Percentiles rank a stretch among this genome's conserved stretches.
These are phyloP conservation scores for Pseudomugil gertrudae DNA, from an alignment of 2,797 vertebrate species.

Conservation along the genomic window DNA sequence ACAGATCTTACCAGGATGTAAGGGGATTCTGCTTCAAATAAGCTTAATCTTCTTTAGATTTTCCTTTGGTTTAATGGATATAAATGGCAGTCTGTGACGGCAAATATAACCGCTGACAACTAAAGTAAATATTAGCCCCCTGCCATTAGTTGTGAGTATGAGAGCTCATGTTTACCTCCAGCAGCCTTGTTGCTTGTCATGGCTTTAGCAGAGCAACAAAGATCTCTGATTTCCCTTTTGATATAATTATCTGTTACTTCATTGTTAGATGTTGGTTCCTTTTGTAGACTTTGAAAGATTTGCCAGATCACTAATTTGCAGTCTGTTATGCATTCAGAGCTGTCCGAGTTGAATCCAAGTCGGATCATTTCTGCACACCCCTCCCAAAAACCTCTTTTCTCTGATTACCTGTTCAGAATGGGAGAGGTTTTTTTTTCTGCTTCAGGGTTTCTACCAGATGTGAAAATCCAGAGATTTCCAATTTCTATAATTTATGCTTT, in stretches of 20 bases:
- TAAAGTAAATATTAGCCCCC: neutral
- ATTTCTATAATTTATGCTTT: conserved; percentile 72
- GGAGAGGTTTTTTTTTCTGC: conserved; percentile 21
- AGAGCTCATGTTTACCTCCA: too few species aligned
- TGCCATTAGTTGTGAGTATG: too few species aligned
- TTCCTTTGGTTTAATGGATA: neutral
- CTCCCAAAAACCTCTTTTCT: conserved; percentile 55
- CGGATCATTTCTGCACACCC: conserved; percentile 53
- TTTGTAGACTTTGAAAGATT: conserved; percentile 38
- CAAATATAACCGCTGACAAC: neutral
- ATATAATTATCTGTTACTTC: conserved; percentile 21
- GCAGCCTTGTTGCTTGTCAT: neutral
- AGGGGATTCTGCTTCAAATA: neutral
- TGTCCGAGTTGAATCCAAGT: conserved; percentile 36
- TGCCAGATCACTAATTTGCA: conserved; percentile 47
- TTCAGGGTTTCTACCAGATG: conserved; percentile 71
- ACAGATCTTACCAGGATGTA: too few species aligned
- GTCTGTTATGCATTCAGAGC: conserved; percentile 34
- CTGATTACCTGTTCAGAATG: conserved; percentile 68
- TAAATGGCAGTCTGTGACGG: neutral
- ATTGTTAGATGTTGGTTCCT: conserved; percentile 6
- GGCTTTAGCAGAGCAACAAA: neutral
- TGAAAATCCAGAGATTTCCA: conserved; percentile 70
- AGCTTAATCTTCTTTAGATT: neutral
- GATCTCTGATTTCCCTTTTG: neutral